Evolutionary conservation across 2,113 vertebrate genomes (phyloP).

Genomic region (Piliocolobus tephrosceles): DNA sequence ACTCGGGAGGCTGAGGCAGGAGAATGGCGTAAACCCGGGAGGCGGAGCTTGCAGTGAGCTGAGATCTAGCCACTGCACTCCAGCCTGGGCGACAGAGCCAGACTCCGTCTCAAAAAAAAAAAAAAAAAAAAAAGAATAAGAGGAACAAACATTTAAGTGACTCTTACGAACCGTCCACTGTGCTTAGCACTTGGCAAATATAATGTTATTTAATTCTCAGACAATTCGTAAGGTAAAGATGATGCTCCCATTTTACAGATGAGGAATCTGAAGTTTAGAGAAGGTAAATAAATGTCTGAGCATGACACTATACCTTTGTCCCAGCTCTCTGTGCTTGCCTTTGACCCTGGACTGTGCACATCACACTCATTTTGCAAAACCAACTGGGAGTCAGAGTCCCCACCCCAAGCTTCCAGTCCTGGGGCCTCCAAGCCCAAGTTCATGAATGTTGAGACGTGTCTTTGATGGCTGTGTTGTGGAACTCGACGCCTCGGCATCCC

Average conservation of each 20-base stretch:
- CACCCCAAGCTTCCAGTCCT: background rate
- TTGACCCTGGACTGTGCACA: background rate
- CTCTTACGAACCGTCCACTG: background rate
- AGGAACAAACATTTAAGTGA: background rate
- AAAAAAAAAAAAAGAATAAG: too few relatives aligned
- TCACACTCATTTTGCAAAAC: background rate
- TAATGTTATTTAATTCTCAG: background rate
- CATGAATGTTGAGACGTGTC: background rate
- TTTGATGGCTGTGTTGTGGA: background rate
- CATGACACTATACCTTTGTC: background rate
- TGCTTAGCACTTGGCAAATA: background rate
- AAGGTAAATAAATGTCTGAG: background rate
- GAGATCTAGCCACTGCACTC: too few relatives aligned
- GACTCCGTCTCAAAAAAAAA: too few relatives aligned
- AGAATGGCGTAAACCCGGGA: too few relatives aligned
- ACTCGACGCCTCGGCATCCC: rapidly evolving
- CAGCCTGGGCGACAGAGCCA: too few relatives aligned
- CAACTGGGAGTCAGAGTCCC: too few relatives aligned
- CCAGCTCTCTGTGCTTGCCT: background rate
- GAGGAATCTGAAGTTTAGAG: conserved; percentile 6
- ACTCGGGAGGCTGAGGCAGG: too few relatives aligned
- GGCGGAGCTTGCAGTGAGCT: too few relatives aligned
- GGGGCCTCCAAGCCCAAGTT: background rate
- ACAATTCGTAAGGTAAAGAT: background rate
- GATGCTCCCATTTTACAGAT: background rate